Evolutionary conservation across 2,113 vertebrate genomes (phyloP).

Genomic region (Pipra filicauda): DNA sequence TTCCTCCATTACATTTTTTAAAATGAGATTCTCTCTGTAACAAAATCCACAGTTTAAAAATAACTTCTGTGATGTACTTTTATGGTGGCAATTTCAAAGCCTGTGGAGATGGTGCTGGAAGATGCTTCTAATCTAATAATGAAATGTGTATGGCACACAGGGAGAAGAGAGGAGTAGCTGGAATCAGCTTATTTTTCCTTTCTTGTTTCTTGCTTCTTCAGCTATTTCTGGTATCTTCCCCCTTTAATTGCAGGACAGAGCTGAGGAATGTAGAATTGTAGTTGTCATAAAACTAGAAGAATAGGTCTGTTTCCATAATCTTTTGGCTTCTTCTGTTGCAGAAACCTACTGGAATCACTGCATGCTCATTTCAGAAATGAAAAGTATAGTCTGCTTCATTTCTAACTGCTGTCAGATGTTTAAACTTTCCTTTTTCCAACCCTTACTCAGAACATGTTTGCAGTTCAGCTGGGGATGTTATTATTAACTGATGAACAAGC

Average conservation of each 20-base stretch:
- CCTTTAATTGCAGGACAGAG: slow-evolving; percentile 6
- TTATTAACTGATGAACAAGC: slow-evolving; percentile 57
- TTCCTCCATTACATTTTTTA: slow-evolving; percentile 22
- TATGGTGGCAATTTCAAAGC: slow-evolving; percentile 58
- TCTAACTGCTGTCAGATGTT: slow-evolving; percentile 15
- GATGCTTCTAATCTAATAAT: slow-evolving; percentile 24
- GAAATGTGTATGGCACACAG: background rate
- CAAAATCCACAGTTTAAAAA: slow-evolving; percentile 36
- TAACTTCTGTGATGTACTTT: slow-evolving; percentile 47
- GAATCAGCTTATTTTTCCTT: slow-evolving; percentile 25
- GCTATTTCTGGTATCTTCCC: slow-evolving; percentile 18
- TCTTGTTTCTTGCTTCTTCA: slow-evolving; percentile 13
- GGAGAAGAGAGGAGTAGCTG: background rate
- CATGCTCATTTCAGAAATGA: slow-evolving; percentile 7
- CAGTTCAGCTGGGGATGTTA: slow-evolving; percentile 25
- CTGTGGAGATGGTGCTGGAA: background rate
- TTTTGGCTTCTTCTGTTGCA: background rate
- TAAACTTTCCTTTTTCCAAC: background rate
- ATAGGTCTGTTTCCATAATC: slow-evolving; percentile 27
- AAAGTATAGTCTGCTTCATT: slow-evolving; percentile 16
- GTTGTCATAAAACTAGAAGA: slow-evolving; percentile 35
- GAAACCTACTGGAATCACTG: slow-evolving; percentile 6
- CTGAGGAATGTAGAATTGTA: background rate
- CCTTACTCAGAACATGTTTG: slow-evolving; percentile 12
- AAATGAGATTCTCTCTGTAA: slow-evolving; percentile 29